Evolutionary conservation across 1,140 invertebrate species (phyloP).

Genomic region (Sycophila sp.): DNA sequence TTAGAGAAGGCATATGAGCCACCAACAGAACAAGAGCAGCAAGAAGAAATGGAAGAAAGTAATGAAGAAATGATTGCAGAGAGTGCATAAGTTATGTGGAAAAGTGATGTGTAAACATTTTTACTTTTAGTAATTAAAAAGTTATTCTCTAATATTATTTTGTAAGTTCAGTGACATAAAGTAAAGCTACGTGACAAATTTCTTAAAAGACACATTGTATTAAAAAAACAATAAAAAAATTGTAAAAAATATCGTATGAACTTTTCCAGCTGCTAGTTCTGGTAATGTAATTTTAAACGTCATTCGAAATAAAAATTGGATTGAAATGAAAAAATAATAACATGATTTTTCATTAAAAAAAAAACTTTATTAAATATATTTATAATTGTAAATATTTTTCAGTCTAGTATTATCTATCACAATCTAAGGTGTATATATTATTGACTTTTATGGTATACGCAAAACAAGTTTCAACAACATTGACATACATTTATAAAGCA

Average conservation of each 20-base stretch:
- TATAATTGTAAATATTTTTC: constrained; percentile 1
- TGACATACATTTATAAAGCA: constrained; percentile 53
- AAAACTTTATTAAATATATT: constrained; percentile 44
- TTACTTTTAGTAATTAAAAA: constrained; percentile 1
- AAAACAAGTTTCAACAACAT: not conserved
- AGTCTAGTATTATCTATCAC: not conserved
- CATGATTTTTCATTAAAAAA: constrained; percentile 40
- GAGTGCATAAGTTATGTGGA: constrained; percentile 50
- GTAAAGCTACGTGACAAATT: constrained; percentile 12
- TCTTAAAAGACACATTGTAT: constrained; percentile 5
- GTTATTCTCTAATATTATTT: constrained; percentile 18
- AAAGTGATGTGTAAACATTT: constrained; percentile 2
- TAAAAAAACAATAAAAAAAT: constrained; percentile 15
- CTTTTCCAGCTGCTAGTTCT: not conserved
- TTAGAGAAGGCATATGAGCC: constrained; percentile 90
- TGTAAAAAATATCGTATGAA: constrained; percentile 9
- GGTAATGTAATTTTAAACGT: not conserved
- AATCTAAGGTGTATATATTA: not conserved
- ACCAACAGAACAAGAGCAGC: constrained; percentile 70
- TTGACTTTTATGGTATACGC: not conserved
- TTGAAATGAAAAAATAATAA: not conserved
- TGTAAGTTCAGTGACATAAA: not conserved
- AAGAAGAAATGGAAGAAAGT: constrained; percentile 67
- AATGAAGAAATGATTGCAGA: constrained; percentile 71
- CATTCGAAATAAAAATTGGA: constrained; percentile 6